A percentile compares a stretch with the other conserved stretches of the same genome.
phyloP scores from a whole-genome alignment of 2,888 invertebrate species.

The Plusia festucae region DNA sequence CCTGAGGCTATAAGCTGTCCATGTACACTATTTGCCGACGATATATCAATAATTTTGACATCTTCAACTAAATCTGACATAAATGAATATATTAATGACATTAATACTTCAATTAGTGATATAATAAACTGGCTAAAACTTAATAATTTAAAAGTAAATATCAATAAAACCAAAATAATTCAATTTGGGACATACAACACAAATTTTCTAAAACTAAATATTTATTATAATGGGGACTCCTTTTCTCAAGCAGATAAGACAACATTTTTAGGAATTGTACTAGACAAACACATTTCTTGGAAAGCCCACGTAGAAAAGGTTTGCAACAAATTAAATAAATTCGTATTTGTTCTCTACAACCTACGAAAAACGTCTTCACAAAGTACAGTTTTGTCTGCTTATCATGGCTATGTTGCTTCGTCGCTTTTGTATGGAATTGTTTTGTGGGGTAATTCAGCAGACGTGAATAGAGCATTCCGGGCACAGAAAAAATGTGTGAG shows the following conservation, averaged over 20 bases:
- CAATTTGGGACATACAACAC: neutral
- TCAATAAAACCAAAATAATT: too few species aligned
- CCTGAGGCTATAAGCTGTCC: too few species aligned
- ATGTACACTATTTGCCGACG: too few species aligned
- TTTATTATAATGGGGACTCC: neutral
- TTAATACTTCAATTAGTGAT: conserved; percentile 1
- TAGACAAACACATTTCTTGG: conserved; percentile 2
- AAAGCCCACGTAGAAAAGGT: neutral
- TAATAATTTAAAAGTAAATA: neutral
- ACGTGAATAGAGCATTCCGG: neutral
- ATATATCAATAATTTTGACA: too few species aligned
- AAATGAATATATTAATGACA: too few species aligned
- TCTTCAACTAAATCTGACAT: too few species aligned
- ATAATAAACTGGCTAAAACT: neutral
- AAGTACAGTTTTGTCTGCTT: too few species aligned
- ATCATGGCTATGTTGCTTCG: conserved; percentile 5
- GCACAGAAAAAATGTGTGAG: conserved; percentile 6
- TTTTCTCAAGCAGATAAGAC: neutral
- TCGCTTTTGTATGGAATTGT: neutral
- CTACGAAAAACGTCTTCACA: too few species aligned
- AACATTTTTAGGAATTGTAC: neutral
- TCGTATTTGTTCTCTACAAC: too few species aligned
- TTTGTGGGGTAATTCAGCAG: conserved; percentile 3
- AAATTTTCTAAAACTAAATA: neutral
- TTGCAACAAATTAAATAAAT: too few species aligned